Base-by-base conservation (phyloP, 2,797 vertebrate species). In the Cyprinodon diabolis region DNA sequence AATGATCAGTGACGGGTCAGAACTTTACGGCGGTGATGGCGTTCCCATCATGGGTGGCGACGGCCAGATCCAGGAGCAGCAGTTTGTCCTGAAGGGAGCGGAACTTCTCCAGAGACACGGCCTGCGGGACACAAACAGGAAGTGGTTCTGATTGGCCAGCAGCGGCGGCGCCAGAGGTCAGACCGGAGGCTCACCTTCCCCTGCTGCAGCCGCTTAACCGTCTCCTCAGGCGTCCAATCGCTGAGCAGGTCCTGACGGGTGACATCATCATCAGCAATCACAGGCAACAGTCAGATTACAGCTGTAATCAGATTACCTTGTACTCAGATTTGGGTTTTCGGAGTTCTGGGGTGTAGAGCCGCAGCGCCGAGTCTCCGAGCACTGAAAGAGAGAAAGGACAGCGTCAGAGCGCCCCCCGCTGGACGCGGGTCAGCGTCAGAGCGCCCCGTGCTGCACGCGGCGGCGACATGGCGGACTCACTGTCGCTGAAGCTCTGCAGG, bases 1-100 rank as follows among this genome's bases (percentile, higher is more conserved):
- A 8, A 35, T 21, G 21, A 13, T 72, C 0, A 25, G 19, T 15
- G 65, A 48, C 12, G 76, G 72, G 43, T 88, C 15, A 30, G 57
- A 37, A 37, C 35, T 11, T 60, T 88, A 91, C 90, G 4, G 97
- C 97, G 25, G 97, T 98, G 91, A 99, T 97, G 91, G 97, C 95
- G 17, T 99, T 99, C 21, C 97, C 98, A 69, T 99, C 97, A 0
- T 97, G 94, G 6, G 93, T 91, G 25, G 72, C 78, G 10, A 98
- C 96, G 7, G 97, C 95, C 71, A 94, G 93, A 75, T 99, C 98
- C 71, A 99, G 86, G 19, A 99, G 96, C 37, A 95, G 82, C 75
- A 99, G 84, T 82, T 99, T 99, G 74, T 98, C 97, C 86, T 96
- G 97, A 57, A 99, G 93, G 65, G 97, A 97, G 19, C 95, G 96